Base-by-base conservation (phyloP, 2,888 invertebrate genomes). In the Willowsia nigromaculata region DNA sequence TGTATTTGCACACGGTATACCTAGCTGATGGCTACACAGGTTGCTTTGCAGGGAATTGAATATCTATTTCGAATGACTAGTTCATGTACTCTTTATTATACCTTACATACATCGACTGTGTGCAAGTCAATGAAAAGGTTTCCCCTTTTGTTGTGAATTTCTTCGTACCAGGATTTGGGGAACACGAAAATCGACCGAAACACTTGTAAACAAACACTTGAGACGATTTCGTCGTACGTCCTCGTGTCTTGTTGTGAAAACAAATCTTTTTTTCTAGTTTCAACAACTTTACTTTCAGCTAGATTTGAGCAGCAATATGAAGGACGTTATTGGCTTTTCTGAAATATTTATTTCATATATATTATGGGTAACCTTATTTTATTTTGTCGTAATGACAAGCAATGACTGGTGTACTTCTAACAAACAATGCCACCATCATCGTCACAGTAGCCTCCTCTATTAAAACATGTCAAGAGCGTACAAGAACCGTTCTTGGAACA, bases 151-250 rank as follows among this genome's bases (percentile, higher is more conserved):
- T 53, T 87, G 87, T 59, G 50, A 62, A 62, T 84, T 68, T 18
- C 5, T 78, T 30, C 56, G 92, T 92, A 90, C 92, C 92, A 91
- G 92, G 91, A 65, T 89, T 90, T 90, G 91, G 81, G 90, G 88
- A 90, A 82, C 91, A 92, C 91, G 91, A 37, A 37, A 92, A 92
- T 92, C 92, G 92, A 92, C 92, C 92, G 90, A 86, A 90, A 90
- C 90, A 91, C 86, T 86, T 91, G 91, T 91, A 91, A 91, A 92
- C 91, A 92, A 91, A 91, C 91, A 89, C 86, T 87, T 83, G 71
- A 88, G 74, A 81, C 76, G 74, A 33, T 33, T 6, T 33, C 27
- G 30, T 27, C 47, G 47, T 47, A 9, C 33, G 47, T 40, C 50
- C 43, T 84, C 65, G 47, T 53, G 53, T 78, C 43, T 59, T 47